phyloP scores from a whole-genome alignment of 2,888 invertebrate species.

The Halictus ligatus region DNA sequence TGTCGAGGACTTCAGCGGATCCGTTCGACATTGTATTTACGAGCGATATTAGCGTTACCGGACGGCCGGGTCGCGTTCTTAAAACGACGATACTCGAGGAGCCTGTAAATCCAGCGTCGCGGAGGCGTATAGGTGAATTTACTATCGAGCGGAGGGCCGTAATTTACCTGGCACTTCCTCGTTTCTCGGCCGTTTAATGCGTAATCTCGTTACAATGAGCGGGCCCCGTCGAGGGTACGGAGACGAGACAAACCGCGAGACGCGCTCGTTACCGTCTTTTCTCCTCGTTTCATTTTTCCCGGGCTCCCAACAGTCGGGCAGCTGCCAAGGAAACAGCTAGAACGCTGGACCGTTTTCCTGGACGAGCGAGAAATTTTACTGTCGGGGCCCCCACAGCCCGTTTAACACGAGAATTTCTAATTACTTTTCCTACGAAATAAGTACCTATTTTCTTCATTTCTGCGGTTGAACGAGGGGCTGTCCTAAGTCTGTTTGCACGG shows the following conservation, averaged over 20 bases:
- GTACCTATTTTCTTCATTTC: not conserved
- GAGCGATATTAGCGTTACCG: constrained; percentile 49
- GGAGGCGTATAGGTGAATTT: constrained; percentile 69
- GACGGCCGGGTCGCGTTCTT: constrained; percentile 47
- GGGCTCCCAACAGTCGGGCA: not conserved
- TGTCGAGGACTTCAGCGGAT: constrained; percentile 24
- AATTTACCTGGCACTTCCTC: constrained; percentile 73
- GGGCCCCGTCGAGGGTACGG: constrained; percentile 11
- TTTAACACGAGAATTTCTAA: not conserved
- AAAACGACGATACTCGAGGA: constrained; percentile 60
- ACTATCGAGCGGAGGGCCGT: constrained; percentile 63
- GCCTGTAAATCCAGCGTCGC: constrained; percentile 65
- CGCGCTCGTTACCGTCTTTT: constrained; percentile 38
- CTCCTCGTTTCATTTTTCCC: not conserved
- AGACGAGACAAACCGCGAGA: constrained; percentile 22
- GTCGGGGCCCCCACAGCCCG: too few relatives aligned
- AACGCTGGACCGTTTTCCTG: not conserved
- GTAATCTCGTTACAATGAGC: constrained; percentile 68
- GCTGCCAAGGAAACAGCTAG: not conserved
- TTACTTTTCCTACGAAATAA: not conserved
- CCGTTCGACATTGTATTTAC: constrained; percentile 51
- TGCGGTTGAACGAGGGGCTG: not conserved
- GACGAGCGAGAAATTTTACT: not conserved
- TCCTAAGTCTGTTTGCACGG: not conserved
- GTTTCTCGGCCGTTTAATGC: constrained; percentile 72